Base-by-base conservation (phyloP, 1,140 invertebrate genomes). In the Aphaenogaster rudis region DNA sequence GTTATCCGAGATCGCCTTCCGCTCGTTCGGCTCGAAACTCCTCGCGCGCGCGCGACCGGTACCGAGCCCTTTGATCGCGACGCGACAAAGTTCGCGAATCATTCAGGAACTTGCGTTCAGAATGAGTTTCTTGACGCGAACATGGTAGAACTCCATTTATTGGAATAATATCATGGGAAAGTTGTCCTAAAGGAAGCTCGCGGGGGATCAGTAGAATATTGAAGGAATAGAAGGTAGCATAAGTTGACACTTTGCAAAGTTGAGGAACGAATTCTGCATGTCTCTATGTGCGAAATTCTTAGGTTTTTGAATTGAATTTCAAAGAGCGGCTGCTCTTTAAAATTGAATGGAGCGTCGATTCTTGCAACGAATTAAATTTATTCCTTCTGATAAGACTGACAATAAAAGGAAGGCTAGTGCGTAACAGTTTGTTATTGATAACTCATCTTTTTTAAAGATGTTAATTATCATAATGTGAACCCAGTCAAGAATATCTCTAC, bases 1-100 rank as follows among this genome's bases (percentile, higher is more conserved):
- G 61, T 11, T 66, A 86, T 80, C 84, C 86, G 69, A 80, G 87
- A 90, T 80, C 77, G 84, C 59, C 77, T 90, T 69, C 42, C 66
- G n/a, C 61, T 86, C 80, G 82, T n/a, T 79, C 77, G 42, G n/a
- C 54, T 52, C 11, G 72, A 39, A 59, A 36, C 28, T 48, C 36
- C 5, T 64, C 39, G 21, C 74, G 57, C 21, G 39, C n/a, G 50
- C 8, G 5, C 50, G n/a, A 28, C 7, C 9, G 21, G 1, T 5
- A n/a, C 17, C 21, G 39, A 59, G 52, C 13, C 67, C 80, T 82
- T 82, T 82, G 80, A 82, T 82, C 79, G 79, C 79, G 50, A 54
- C 79, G 54, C 71, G 71, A 36, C 28, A 54, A 72, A 69, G 66
- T 69, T 74, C 48, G 8, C 48, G 71, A 74, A 6, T 66, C 64